Evolutionary conservation across 2,888 invertebrate species (phyloP), one percentile per base, ranked within the genome.

Genomic region (Himalopsyche tibetana): DNA sequence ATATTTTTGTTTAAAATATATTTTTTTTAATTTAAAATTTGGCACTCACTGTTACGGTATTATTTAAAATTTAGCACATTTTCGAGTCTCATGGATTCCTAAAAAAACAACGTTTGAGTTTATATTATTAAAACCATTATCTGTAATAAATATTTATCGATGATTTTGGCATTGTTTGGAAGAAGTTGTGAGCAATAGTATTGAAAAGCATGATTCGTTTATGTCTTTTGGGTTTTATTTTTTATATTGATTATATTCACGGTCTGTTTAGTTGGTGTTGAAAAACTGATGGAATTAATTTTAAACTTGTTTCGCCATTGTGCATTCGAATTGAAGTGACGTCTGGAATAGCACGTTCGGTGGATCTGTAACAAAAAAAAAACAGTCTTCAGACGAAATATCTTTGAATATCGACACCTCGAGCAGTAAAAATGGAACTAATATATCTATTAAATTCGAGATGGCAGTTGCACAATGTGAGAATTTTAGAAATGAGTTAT

Each of bases 41-140:
- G 63, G 63, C 63, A 19, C 63, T 63, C 63, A 63, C 63, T 19
- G 9, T 63, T 9, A 9, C 19, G n/a, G 19, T 28, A 19, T 63
- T 19, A 8, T n/a, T 56, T 56, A 56, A 17, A 56, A 63, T 63
- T 63, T 63, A 63, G 63, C 63, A 63, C 63, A 63, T 63, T 63
- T 63, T 19, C 9, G 5, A 63, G 63, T 63, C 63, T 19, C 28
- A 11, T 15, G 63, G 63, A 19, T 63, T 19, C 63, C 8, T 63
- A 63, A 19, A n/a, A 63, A 28, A 11, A 63, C n/a, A 19, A 63
- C 3, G 4, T 63, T 5, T 28, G n/a, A 15, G 2, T 19, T 63
- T 63, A 63, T 8, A 28, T 19, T 0, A 19, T 19, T 0, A 19
- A 63, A 63, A 19, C 19, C 28, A 63, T 63, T 63, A 63, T 63